These are phyloP conservation scores for Agrotis segetum DNA, from an alignment of 2,888 invertebrate genomes.

Conservation along the genomic window DNA sequence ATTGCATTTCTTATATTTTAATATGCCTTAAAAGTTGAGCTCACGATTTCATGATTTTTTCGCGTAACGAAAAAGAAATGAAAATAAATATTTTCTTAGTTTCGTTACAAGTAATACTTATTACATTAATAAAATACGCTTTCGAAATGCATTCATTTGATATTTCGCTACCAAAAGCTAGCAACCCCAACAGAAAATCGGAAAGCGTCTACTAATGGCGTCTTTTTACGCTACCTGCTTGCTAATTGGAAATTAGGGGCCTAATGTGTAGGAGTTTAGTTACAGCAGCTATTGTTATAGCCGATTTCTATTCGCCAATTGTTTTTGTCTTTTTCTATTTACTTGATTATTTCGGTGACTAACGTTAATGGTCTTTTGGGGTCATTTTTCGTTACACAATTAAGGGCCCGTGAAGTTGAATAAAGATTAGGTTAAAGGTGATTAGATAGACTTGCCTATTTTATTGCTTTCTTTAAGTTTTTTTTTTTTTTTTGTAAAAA, in stretches of 20 bases:
- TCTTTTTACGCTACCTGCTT: conserved; percentile 90
- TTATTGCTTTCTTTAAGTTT: background rate
- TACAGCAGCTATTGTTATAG: conserved; percentile 85
- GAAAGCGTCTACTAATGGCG: conserved; percentile 86
- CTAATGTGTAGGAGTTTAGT: conserved; percentile 88
- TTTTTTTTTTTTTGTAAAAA: background rate
- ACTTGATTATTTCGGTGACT: conserved; percentile 72
- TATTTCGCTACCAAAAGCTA: conserved; percentile 37
- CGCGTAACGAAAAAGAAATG: no score
- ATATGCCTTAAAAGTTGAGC: no score
- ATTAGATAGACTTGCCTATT: conserved; percentile 19
- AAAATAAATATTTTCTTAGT: no score
- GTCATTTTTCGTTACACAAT: conserved; percentile 36
- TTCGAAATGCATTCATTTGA: conserved; percentile 37
- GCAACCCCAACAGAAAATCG: conserved; percentile 67
- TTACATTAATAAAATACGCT: background rate
- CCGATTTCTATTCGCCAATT: conserved; percentile 82
- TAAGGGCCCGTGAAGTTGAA: conserved; percentile 47
- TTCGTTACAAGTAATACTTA: background rate
- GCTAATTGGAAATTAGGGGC: conserved; percentile 89
- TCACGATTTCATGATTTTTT: no score
- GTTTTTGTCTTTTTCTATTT: conserved; percentile 76
- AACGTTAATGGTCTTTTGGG: conserved; percentile 51
- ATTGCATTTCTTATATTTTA: no score
- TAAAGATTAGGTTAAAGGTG: conserved; percentile 21